Percentiles rank a stretch among this genome's conserved stretches.
phyloP scores from a whole-genome alignment of 1,140 invertebrate species.

The Hetaerina americana region DNA sequence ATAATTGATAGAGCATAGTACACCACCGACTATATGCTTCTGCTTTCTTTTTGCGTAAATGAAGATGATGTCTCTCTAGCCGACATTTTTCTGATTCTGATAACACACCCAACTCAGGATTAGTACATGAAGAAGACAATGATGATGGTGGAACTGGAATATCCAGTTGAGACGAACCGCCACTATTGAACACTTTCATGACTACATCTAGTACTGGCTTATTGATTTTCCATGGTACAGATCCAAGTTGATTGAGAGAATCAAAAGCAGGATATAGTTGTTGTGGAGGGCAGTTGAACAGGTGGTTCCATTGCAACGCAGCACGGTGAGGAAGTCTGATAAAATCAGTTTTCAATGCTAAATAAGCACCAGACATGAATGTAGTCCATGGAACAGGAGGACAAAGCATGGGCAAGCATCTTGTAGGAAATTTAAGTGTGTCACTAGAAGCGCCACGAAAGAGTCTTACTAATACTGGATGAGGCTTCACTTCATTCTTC shows the following conservation, averaged over 20 bases:
- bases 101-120: background rate
- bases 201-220: constrained; percentile 49
- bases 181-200: constrained; percentile 58
- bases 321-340: too few species aligned
- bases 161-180: constrained; percentile 63
- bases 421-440: too few species aligned
- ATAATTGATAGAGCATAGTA: constrained; percentile 83
- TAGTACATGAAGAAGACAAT: background rate
- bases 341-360: too few species aligned
- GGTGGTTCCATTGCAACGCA: constrained; percentile 46
- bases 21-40: constrained; percentile 95
- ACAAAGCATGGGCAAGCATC: too few species aligned
- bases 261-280: constrained; percentile 74
- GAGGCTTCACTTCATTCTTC: too few species aligned
- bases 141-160: constrained; percentile 44
- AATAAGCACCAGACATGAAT: too few species aligned
- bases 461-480: too few species aligned
- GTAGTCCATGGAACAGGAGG: too few species aligned
- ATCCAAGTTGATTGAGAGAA: constrained; percentile 82
- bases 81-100: constrained; percentile 30
- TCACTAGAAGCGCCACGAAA: too few species aligned
- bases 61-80: constrained; percentile 42
- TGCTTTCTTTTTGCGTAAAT: constrained; percentile 48
- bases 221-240: constrained; percentile 88
- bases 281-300: constrained; percentile 38